These are phyloP conservation scores for Formica aserva DNA, from an alignment of 2,888 invertebrate species.

Conservation along the genomic window DNA sequence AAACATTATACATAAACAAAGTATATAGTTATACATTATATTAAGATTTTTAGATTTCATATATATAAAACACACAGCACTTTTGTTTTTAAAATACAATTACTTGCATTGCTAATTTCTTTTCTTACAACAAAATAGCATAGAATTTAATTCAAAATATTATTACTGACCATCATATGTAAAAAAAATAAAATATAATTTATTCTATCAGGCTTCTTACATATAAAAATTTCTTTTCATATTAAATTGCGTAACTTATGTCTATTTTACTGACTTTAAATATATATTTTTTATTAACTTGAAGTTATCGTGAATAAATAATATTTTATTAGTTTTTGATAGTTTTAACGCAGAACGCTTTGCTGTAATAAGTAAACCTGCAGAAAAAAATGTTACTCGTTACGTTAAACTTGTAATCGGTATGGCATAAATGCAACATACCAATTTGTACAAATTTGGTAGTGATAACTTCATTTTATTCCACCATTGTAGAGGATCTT, in stretches of 20 bases:
- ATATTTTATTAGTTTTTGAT: conserved; percentile 16
- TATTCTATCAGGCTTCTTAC: neutral
- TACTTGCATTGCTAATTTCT: neutral
- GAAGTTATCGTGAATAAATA: conserved; percentile 26
- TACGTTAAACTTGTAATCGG: conserved; percentile 25
- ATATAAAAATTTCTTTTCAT: too few species aligned
- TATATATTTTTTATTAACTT: conserved; percentile 8
- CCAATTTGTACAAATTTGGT: conserved; percentile 2
- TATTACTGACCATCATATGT: neutral
- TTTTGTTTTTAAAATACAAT: neutral
- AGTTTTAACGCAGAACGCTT: conserved; percentile 9
- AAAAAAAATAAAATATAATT: conserved; percentile 7
- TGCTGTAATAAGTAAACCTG: conserved; percentile 21
- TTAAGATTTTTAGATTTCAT: too few species aligned
- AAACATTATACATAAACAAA: too few species aligned
- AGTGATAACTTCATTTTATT: conserved; percentile 12
- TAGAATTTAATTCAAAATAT: neutral
- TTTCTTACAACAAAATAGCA: neutral
- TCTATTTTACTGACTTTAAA: conserved; percentile 4
- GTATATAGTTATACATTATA: too few species aligned
- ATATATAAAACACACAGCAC: neutral
- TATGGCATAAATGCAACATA: conserved; percentile 17
- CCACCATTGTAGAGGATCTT: conserved; percentile 19
- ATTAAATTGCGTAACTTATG: neutral
- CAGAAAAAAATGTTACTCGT: conserved; percentile 12